These are phyloP conservation scores for Notothenia rossii DNA, from an alignment of 2,113 vertebrate species.

Conservation along the genomic window DNA sequence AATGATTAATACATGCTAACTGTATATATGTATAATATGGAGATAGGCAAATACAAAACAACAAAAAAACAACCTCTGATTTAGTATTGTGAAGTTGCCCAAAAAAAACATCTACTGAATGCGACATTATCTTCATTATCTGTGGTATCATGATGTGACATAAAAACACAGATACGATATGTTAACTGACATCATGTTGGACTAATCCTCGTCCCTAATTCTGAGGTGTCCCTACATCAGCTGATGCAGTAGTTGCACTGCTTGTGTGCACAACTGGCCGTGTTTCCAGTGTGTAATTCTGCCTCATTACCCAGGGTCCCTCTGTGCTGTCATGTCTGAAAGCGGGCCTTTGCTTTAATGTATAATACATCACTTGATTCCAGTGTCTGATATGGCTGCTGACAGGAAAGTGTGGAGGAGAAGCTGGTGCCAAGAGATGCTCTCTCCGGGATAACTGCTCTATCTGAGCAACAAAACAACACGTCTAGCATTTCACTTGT, in stretches of 20 bases:
- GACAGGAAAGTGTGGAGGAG: conserved; percentile 67
- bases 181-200: conserved; percentile 1
- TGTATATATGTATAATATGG: neutral
- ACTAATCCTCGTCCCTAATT: conserved; percentile 3
- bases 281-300: conserved; percentile 64
- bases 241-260: conserved; percentile 32
- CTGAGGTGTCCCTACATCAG: conserved; percentile 13
- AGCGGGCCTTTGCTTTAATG: conserved; percentile 78
- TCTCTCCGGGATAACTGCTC: conserved; percentile 56
- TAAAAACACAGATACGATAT: neutral
- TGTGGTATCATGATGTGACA: neutral
- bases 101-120: neutral
- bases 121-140: neutral
- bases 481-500: conserved; percentile 41
- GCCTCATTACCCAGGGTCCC: conserved; percentile 81
- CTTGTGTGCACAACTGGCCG: conserved; percentile 68
- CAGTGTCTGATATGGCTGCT: conserved; percentile 73
- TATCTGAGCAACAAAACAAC: conserved; percentile 54
- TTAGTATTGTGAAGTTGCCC: too few relatives aligned
- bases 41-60: too few relatives aligned
- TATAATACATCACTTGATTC: conserved; percentile 81
- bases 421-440: conserved; percentile 53
- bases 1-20: neutral
- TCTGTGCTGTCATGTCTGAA: conserved; percentile 78
- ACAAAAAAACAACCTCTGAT: neutral